phyloP scores from a whole-genome alignment of 2,888 invertebrate genomes.

The Acanthoscelides obtectus region DNA sequence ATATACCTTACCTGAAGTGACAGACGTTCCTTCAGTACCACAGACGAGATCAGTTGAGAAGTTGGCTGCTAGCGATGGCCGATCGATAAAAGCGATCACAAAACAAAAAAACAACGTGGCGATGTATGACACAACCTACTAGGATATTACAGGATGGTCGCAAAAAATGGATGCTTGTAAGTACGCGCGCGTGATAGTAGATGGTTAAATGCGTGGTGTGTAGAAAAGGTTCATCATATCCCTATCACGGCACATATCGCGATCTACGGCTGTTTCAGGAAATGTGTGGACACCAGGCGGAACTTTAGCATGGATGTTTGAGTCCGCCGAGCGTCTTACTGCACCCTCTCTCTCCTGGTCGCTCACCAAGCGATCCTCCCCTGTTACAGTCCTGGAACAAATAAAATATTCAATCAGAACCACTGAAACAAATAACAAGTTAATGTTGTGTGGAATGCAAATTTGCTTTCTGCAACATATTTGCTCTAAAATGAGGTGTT shows the following conservation, averaged over 20 bases:
- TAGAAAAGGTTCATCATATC: slow-evolving; percentile 64
- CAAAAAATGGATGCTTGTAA: neutral
- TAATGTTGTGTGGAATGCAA: no score
- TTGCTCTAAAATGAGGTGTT: no score
- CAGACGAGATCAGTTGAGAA: neutral
- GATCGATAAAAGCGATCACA: neutral
- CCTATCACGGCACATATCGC: slow-evolving; percentile 66
- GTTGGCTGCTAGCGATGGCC: neutral
- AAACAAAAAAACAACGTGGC: neutral
- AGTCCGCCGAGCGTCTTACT: slow-evolving; percentile 19
- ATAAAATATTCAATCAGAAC: neutral
- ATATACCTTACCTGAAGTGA: neutral
- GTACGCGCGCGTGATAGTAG: neutral
- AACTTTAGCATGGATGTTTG: slow-evolving; percentile 80
- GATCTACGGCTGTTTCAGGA: slow-evolving; percentile 89
- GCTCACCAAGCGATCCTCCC: slow-evolving; percentile 3
- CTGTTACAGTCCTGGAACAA: neutral
- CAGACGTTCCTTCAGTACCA: neutral
- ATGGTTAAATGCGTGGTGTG: slow-evolving; percentile 10
- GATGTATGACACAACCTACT: neutral
- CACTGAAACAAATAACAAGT: no score
- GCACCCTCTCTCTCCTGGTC: slow-evolving; percentile 6
- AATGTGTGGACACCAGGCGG: slow-evolving; percentile 88
- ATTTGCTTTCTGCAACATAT: no score
- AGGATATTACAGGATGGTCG: neutral